Evolutionary conservation across 2,888 invertebrate species (phyloP).

Genomic region (Linyphia triangularis): DNA sequence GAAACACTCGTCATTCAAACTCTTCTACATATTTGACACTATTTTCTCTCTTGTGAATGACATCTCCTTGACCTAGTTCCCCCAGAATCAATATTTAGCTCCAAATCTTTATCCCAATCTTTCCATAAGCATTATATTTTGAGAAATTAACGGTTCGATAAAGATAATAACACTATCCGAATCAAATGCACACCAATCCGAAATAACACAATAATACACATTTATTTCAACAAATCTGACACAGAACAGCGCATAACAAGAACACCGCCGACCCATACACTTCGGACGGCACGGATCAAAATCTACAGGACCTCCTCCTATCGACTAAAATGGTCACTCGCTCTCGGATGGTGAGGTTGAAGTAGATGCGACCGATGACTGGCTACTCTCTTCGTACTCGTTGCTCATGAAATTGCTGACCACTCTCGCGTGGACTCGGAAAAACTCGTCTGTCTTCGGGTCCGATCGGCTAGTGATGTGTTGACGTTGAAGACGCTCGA

Average conservation of each 20-base stretch:
- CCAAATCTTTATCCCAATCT: too few relatives aligned
- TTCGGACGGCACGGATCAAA: background rate
- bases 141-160: too few relatives aligned
- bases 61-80: too few relatives aligned
- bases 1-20: too few relatives aligned
- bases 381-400: background rate
- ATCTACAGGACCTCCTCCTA: background rate
- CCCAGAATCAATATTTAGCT: too few relatives aligned
- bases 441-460: conserved; percentile 66
- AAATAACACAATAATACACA: too few relatives aligned
- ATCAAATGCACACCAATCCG: too few relatives aligned
- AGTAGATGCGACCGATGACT: background rate
- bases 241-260: background rate
- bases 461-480: conserved; percentile 7
- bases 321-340: background rate
- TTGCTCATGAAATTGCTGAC: conserved; percentile 33
- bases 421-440: conserved; percentile 68
- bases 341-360: conserved; percentile 14
- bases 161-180: too few relatives aligned
- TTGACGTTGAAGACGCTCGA: conserved; percentile 49
- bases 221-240: too few relatives aligned
- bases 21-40: too few relatives aligned
- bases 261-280: background rate
- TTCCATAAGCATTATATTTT: too few relatives aligned
- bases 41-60: too few relatives aligned